Evolutionary conservation across 2,888 invertebrate genomes (phyloP).

Genomic region (Morpho helenor): DNA sequence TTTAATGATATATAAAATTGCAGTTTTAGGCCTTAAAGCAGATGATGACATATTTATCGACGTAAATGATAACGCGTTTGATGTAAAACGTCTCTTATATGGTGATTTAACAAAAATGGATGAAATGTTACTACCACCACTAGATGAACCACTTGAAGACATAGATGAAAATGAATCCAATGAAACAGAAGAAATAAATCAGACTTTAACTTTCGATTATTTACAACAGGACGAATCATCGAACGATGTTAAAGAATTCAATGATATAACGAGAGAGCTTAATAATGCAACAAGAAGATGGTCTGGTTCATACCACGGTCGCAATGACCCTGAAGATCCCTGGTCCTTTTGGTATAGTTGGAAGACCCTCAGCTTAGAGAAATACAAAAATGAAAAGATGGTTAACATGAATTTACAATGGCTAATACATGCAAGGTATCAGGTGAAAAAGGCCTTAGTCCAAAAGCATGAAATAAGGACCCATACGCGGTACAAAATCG

Average conservation of each 20-base stretch:
- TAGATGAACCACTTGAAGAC: slow-evolving; percentile 5
- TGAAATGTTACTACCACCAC: slow-evolving; percentile 24
- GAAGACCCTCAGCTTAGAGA: not conserved
- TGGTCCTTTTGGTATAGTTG: too few relatives aligned
- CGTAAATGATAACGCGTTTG: slow-evolving; percentile 24
- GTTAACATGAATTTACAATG: slow-evolving; percentile 30
- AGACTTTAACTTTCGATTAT: slow-evolving; percentile 8
- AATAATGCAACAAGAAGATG: slow-evolving; percentile 22
- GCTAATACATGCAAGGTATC: slow-evolving; percentile 36
- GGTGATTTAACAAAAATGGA: slow-evolving; percentile 28
- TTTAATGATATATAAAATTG: too few relatives aligned
- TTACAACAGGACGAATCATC: slow-evolving; percentile 9
- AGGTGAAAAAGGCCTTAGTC: slow-evolving; percentile 34
- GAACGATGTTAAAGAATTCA: slow-evolving; percentile 25
- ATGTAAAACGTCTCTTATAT: slow-evolving; percentile 20
- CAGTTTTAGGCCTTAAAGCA: slow-evolving; percentile 4
- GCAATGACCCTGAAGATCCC: slow-evolving; percentile 21
- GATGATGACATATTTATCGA: slow-evolving; percentile 2
- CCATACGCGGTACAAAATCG: slow-evolving; percentile 41
- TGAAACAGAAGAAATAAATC: not conserved
- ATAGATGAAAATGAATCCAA: slow-evolving; percentile 8
- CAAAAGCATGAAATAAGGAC: slow-evolving; percentile 25
- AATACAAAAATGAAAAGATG: slow-evolving; percentile 14
- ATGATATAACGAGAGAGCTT: slow-evolving; percentile 22
- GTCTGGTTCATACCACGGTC: slow-evolving; percentile 7